Conservation (phyloP, 2,797 vertebrate genomes). For the Hylomyscus alleni region DNA sequence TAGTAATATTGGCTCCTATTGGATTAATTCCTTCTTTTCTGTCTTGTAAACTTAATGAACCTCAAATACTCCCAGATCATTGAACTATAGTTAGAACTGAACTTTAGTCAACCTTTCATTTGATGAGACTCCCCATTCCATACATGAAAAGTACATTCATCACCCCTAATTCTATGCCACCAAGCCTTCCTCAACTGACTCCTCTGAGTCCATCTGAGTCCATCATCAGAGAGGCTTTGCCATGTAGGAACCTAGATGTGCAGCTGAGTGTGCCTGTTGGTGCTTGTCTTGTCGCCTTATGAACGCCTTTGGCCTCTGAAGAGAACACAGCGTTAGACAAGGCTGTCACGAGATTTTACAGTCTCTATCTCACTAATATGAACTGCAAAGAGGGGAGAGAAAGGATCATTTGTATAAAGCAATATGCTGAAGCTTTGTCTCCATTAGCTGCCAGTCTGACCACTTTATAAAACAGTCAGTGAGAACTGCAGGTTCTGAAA, state of each 20-base stretch:
- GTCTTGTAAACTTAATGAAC: constrained; percentile 49
- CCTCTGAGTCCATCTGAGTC: background rate
- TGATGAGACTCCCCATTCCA: constrained; percentile 23
- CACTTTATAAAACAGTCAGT: background rate
- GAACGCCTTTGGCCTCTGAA: constrained; percentile 21
- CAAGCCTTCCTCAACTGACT: constrained; percentile 33
- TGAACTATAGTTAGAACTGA: constrained; percentile 68
- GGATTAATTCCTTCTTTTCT: background rate
- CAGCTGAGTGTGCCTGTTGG: background rate
- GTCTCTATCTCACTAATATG: background rate
- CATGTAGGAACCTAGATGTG: background rate
- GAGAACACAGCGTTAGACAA: background rate
- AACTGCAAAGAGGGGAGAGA: background rate
- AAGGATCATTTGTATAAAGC: background rate
- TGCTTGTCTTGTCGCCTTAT: background rate
- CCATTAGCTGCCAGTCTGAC: background rate
- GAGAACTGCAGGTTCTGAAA: background rate
- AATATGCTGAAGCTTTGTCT: background rate
- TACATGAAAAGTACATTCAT: constrained; percentile 46
- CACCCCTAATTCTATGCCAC: constrained; percentile 2
- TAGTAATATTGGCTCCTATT: constrained; percentile 3
- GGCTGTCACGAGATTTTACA: constrained; percentile 15
- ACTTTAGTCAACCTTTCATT: constrained; percentile 68
- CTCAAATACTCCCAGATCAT: constrained; percentile 61
- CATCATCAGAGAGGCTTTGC: background rate